Evolutionary conservation across 2,888 invertebrate genomes (phyloP).

Genomic region (Cabera pusaria): DNA sequence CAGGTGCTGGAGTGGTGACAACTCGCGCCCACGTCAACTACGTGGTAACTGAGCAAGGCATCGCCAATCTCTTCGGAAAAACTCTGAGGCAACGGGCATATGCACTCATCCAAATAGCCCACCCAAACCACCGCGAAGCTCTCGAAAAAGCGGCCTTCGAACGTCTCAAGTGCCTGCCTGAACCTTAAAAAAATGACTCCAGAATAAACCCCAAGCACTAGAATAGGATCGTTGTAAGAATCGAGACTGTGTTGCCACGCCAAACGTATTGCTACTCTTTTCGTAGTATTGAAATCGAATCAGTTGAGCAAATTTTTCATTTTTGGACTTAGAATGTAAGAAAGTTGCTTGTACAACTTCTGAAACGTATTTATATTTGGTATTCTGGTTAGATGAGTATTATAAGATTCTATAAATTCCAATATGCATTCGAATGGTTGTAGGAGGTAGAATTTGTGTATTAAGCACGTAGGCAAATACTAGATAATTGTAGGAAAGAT

Average conservation of each 20-base stretch:
- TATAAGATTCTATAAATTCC: conserved; percentile 13
- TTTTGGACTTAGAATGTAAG: neutral
- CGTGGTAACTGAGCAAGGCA: conserved; percentile 96
- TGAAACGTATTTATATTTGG: conserved; percentile 1
- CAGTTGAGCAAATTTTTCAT: conserved; percentile 7
- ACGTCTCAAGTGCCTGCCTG: conserved; percentile 90
- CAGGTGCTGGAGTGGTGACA: conserved; percentile 97
- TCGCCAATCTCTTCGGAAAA: conserved; percentile 95
- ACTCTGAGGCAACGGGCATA: conserved; percentile 94
- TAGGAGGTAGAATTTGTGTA: conserved; percentile 4
- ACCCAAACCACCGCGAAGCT: conserved; percentile 92
- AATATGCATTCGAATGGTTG: conserved; percentile 8
- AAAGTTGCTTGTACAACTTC: too few relatives aligned
- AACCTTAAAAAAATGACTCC: conserved; percentile 59
- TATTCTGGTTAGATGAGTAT: conserved; percentile 15
- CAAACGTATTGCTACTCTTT: conserved; percentile 24
- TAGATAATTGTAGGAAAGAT: conserved; percentile 2
- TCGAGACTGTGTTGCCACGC: conserved; percentile 34
- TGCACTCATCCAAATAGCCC: conserved; percentile 94
- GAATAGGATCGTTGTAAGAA: conserved; percentile 22
- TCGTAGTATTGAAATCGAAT: conserved; percentile 25
- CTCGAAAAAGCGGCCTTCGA: conserved; percentile 95
- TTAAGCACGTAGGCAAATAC: conserved; percentile 5
- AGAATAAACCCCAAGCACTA: conserved; percentile 28
- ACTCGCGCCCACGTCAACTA: conserved; percentile 96